These are phyloP conservation scores for Thryonomys swinderianus DNA, from an alignment of 2,113 vertebrate species.

Conservation along the genomic window DNA sequence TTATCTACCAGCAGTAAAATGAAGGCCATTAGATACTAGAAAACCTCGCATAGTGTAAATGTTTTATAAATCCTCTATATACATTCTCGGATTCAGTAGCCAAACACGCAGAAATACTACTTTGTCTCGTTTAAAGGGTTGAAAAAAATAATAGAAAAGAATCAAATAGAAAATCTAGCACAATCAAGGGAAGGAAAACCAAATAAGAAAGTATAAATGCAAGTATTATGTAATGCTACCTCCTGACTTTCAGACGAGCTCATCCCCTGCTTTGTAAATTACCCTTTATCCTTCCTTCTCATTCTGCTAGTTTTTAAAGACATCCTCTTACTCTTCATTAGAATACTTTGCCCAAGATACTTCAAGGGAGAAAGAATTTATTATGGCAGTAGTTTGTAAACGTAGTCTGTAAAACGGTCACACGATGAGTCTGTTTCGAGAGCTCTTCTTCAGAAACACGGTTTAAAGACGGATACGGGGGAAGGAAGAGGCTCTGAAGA, in stretches of 20 bases:
- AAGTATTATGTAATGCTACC: background rate
- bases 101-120: background rate
- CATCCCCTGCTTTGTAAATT: background rate
- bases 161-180: background rate
- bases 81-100: constrained; percentile 10
- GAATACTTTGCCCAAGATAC: background rate
- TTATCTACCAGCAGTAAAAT: constrained; percentile 60
- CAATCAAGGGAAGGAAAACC: background rate
- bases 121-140: background rate
- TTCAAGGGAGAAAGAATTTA: background rate
- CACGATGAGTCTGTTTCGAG: background rate
- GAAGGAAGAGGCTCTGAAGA: background rate
- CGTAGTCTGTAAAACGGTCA: background rate
- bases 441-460: background rate
- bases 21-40: constrained; percentile 24
- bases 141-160: background rate
- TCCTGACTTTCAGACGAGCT: background rate
- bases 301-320: background rate
- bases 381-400: background rate
- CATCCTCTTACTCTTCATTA: background rate
- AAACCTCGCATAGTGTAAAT: background rate
- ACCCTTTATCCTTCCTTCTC: background rate
- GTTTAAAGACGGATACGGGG: background rate
- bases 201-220: background rate
- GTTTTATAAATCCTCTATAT: constrained; percentile 30